phyloP scores from a whole-genome alignment of 2,113 vertebrate genomes.

The Elaphurus davidianus region DNA sequence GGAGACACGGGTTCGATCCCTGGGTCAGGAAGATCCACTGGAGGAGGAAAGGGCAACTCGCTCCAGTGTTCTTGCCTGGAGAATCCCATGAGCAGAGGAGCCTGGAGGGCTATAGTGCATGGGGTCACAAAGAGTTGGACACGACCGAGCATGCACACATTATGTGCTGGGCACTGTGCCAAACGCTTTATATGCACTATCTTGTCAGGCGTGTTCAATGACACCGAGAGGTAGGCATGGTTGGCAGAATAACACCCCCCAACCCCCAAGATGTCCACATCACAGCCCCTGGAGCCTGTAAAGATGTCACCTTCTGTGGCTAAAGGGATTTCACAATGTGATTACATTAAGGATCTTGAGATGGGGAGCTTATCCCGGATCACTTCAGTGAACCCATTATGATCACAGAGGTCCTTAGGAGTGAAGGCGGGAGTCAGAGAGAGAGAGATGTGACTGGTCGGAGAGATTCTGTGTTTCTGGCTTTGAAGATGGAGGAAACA shows the following conservation, averaged over 20 bases:
- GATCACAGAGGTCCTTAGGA: neutral
- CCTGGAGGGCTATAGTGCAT: neutral
- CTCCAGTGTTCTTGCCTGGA: neutral
- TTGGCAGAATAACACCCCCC: fast-evolving
- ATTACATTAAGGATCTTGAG: neutral
- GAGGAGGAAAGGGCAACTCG: neutral
- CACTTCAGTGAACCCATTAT: no score
- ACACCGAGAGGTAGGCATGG: neutral
- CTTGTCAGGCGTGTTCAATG: neutral
- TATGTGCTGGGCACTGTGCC: neutral
- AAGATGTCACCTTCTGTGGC: neutral
- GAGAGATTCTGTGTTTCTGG: neutral
- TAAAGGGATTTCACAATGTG: no score
- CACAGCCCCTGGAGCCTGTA: neutral
- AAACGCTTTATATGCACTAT: no score
- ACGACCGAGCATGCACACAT: neutral
- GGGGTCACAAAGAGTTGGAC: neutral
- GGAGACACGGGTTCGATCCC: neutral
- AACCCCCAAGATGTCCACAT: no score
- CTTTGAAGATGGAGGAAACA: neutral
- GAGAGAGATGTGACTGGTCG: neutral
- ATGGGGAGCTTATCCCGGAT: no score
- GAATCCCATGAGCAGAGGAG: neutral
- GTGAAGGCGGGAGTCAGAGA: neutral
- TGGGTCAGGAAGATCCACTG: fast-evolving